Percentiles rank a stretch among this genome's conserved stretches.
Conservation (phyloP, 2,888 invertebrate species). For the Diaperis boleti region DNA sequence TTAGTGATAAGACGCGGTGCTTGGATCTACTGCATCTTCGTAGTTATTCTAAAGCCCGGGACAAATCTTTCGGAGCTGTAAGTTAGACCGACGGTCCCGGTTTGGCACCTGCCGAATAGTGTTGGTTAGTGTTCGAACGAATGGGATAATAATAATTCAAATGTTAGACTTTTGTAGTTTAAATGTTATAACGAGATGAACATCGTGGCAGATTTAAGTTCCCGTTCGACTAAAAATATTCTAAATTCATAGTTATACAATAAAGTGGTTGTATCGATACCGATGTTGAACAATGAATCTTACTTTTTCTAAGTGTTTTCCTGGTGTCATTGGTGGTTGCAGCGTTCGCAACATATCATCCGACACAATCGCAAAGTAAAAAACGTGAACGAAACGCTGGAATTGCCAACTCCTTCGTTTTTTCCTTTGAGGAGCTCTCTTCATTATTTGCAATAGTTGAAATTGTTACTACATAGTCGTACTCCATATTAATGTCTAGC, state of each 20-base stretch:
- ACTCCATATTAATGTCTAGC: conserved; percentile 59
- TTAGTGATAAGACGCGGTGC: too few relatives aligned
- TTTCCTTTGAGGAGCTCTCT: conserved; percentile 29
- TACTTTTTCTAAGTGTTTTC: conserved; percentile 33
- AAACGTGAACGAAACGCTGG: conserved; percentile 1
- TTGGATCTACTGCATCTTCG: conserved; percentile 48
- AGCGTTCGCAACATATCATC: conserved; percentile 47
- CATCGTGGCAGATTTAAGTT: conserved; percentile 36
- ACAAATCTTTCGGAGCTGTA: too few relatives aligned
- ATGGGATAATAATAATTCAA: conserved; percentile 25
- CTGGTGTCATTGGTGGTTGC: conserved; percentile 36
- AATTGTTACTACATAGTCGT: conserved; percentile 53
- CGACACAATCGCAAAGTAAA: conserved; percentile 10
- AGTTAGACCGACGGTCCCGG: too few relatives aligned
- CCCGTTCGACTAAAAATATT: conserved; percentile 43
- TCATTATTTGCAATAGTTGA: conserved; percentile 46
- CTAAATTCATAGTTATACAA: conserved; percentile 48
- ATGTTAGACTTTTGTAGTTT: conserved; percentile 43
- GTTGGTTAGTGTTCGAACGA: conserved; percentile 16
- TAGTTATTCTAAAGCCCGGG: conserved; percentile 48
- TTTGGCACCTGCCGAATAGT: too few relatives aligned
- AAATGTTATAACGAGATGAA: conserved; percentile 52
- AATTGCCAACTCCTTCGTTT: conserved; percentile 33
- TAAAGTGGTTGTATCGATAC: too few relatives aligned
- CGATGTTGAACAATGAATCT: conserved; percentile 52